Base-by-base conservation (phyloP, 1,140 invertebrate species). In the Branchinecta lindahli region DNA sequence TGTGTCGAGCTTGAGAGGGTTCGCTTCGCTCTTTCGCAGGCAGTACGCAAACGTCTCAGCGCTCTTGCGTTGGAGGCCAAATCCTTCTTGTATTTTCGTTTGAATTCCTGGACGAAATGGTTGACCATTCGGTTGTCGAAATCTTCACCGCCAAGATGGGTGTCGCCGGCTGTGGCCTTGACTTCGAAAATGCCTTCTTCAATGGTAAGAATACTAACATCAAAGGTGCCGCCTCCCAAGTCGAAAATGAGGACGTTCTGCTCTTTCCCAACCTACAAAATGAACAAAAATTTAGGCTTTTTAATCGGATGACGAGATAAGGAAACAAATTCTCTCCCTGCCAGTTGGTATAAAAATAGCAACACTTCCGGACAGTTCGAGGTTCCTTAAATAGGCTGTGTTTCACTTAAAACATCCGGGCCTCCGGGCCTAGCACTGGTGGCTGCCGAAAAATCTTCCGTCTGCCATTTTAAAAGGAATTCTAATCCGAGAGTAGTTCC, bases 141-240 rank as follows among this genome's bases (percentile, higher is more conserved):
- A 72, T 88, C 87, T 79, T 88, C 86, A 3, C 87, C 87, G 8
- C 87, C 87, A 66, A 89, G 73, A 76, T 87, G 86, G 0, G 87
- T 88, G 74, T 88, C 87, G 0, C 87, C 87, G 0, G 88, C 86
- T 8, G 90, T 92, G 0, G 90, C 83, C 78, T 85, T 86, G 0
- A 92, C 89, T 81, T 92, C 80, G 74, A 79, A 82, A 46, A 81
- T 73, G 8, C 91, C 92, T 78, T 93, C 90, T 72, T 89, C 87
- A 77, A 95, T 93, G 67, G 87, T 85, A 0, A 95, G 78, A 66
- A 94, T 85, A 18, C 91, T 94, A 0, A 94, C 91, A 79, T 95
- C 92, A 72, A 89, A 89, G 65, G 87, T 81, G 20, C 87, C 87
- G 66, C 87, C 87, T 8, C 87, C 87, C 45, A 89, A 79, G 77